Evolutionary conservation across 2,113 vertebrate species (phyloP), one percentile per base, ranked within the genome.

Genomic region (Progne subis): DNA sequence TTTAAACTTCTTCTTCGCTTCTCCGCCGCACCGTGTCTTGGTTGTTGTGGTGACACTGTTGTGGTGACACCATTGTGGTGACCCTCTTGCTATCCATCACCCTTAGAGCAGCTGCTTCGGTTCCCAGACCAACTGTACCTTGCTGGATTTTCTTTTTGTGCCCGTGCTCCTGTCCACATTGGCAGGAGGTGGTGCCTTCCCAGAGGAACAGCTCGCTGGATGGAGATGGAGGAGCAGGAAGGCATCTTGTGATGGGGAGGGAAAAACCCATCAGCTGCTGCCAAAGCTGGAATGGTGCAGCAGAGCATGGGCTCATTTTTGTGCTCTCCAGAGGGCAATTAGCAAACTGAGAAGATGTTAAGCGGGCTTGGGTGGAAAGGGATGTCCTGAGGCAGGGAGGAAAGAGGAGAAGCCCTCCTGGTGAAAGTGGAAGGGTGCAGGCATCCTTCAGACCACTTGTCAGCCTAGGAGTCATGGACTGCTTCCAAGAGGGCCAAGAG

Each of bases 11-110:
- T 72, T 24, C 43, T 55, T 78, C 43, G 14, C 5, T 92, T 76
- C 49, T 68, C 14, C 39, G 47, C 17, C 0, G 0, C 0, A 0
- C 12, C 0, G 0, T 31, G 11, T 32, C 41, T 56, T 55, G 55
- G 32, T 61, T 74, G 11, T 43, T 60, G 28, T 12, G n/a, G 53
- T 71, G 67, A 72, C 31, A 3, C 18, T 1, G 2, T 8, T 28
- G 76, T 12, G 19, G 56, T 84, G 82, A 34, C 52, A 23, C 15
- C 2, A 2, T 12, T 52, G 67, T 57, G 52, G 53, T 34, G 46
- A 12, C 23, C 16, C 26, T 82, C 53, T 63, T 17, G 16, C 32
- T 60, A 16, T n/a, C 43, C 41, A 31, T n/a, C 19, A 41, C 31
- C 20, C 28, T 79, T 83, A 49, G 61, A 67, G 34, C 21, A 55